Base-by-base conservation (phyloP, 2,888 invertebrate genomes). In the Belgica antarctica region DNA sequence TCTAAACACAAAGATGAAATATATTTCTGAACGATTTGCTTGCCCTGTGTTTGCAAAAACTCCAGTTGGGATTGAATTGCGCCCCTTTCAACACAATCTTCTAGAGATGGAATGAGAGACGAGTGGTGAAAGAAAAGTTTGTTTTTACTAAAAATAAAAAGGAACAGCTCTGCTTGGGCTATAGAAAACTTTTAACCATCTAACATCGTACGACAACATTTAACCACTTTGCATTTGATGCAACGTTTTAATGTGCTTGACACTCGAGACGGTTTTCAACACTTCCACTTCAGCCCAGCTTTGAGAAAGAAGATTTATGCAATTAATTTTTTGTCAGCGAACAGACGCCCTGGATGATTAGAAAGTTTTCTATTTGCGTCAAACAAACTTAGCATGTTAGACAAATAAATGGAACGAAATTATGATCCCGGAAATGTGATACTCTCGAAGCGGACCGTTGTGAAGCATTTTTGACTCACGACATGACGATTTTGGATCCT, bases 221-320 rank as follows among this genome's bases (percentile, higher is more conserved):
- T 19, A 62, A 62, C 62, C 62, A 19, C 62, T 59, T 62, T 31
- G 31, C 62, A 62, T 31, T 31, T n/a, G 62, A 62, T 62, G 28
- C 62, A 62, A 62, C 22, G 25, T 4, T 31, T 62, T 31, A n/a
- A n/a, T 65, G 65, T 46, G 27, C 28, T 47, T 65, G 65, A 65
- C 65, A 65, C 19, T 47, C 22, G 46, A 41, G 41, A 25, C 22
- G 17, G 57, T 15, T 46, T 15, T 62, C 62, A 47, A 65, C 65
- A 46, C 65, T 46, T 63, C 17, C n/a, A 34, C 7, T 8, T 34
- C 46, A 2, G 8, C 19, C 12, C 19, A 52, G 52, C 12, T 7
- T 5, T 27, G 22, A 59, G 27, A 10, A 12, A 10, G 59, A 59
- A 59, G 27, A 27, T 4, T 46, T 10, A 27, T 59, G 22, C 8